These are phyloP conservation scores for Epizoanthus stellaris DNA, from an alignment of 92 coral and sea anemone species.

Conservation along the genomic window DNA sequence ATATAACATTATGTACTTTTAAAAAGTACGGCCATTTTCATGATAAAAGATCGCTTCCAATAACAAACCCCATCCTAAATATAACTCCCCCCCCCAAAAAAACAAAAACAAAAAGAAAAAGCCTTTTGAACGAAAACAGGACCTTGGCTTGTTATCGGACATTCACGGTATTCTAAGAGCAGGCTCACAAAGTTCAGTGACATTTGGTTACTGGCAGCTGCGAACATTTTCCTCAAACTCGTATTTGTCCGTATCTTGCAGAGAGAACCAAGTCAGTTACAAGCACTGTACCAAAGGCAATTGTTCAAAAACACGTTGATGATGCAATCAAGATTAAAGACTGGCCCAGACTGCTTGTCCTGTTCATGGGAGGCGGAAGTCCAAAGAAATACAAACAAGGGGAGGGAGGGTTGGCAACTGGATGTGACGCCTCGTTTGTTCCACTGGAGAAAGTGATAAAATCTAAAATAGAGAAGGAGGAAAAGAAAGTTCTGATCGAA, in stretches of 20 bases:
- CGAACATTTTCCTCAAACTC: neutral
- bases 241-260: neutral
- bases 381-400: conserved; percentile 5
- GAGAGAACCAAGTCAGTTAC: conserved; percentile 28
- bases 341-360: conserved; percentile 19
- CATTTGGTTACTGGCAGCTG: too few species aligned
- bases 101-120: too few species aligned
- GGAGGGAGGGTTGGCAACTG: conserved; percentile 35
- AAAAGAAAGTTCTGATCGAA: conserved; percentile 3
- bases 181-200: neutral
- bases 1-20: too few species aligned
- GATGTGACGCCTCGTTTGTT: conserved; percentile 15
- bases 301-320: conserved; percentile 24
- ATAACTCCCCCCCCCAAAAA: too few species aligned
- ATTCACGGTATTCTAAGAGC: too few species aligned
- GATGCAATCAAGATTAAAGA: conserved; percentile 3
- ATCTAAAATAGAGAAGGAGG: neutral
- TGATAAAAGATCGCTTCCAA: too few species aligned
- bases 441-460: conserved; percentile 29
- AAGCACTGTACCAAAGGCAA: neutral
- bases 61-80: too few species aligned
- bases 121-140: too few species aligned
- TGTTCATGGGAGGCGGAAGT: conserved; percentile 45
- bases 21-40: too few species aligned
- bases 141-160: too few species aligned